These are phyloP conservation scores for Prolemur simus DNA, from an alignment of 2,113 vertebrate genomes.

Conservation along the genomic window DNA sequence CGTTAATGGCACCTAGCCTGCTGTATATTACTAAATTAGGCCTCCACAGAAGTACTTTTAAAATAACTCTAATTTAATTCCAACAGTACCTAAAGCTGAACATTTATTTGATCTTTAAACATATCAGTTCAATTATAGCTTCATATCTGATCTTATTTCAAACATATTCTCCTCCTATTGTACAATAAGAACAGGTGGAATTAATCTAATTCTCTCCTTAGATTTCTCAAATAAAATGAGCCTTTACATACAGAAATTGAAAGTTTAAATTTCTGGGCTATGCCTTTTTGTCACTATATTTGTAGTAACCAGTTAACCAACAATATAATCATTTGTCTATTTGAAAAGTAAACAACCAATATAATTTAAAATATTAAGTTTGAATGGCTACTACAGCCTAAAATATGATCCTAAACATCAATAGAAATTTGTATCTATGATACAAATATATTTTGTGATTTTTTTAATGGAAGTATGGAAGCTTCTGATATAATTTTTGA, in stretches of 20 bases:
- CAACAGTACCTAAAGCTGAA: neutral
- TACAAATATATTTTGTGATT: neutral
- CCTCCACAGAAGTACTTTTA: neutral
- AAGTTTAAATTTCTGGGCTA: neutral
- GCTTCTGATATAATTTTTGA: neutral
- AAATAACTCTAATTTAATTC: constrained; percentile 37
- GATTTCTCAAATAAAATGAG: neutral
- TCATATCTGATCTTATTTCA: neutral
- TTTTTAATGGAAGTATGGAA: neutral
- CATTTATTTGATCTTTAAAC: neutral
- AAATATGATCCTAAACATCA: neutral
- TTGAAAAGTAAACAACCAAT: neutral
- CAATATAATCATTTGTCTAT: neutral
- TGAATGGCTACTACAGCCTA: neutral
- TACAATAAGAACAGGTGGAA: neutral
- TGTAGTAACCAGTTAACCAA: neutral
- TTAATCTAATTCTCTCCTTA: accelerated
- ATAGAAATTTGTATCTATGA: neutral
- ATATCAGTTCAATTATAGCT: neutral
- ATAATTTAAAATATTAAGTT: neutral
- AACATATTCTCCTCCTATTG: neutral
- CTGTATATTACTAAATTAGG: neutral
- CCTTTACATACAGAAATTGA: neutral
- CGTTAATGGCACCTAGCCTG: neutral
- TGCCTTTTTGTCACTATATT: neutral